Evolutionary conservation across 2,113 vertebrate species (phyloP).

Genomic region (Pseudorhombus dupliciocellatus): DNA sequence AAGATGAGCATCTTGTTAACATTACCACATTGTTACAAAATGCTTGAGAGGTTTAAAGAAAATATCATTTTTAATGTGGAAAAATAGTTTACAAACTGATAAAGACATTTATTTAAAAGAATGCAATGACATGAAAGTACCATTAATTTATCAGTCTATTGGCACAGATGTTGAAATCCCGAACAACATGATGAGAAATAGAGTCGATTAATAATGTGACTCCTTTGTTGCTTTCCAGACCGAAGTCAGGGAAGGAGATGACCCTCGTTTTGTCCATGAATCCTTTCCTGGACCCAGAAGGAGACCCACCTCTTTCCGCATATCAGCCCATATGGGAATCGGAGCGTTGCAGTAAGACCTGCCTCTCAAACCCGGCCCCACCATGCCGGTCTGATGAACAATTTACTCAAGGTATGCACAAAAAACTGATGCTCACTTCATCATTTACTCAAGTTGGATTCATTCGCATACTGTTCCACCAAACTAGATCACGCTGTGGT

Average conservation of each 20-base stretch:
- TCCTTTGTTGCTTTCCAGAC: constrained; percentile 70
- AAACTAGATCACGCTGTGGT: not conserved
- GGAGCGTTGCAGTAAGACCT: constrained; percentile 80
- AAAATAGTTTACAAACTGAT: constrained; percentile 4
- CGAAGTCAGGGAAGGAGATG: constrained; percentile 84
- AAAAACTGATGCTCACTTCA: constrained; percentile 5
- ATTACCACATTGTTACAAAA: constrained; percentile 36
- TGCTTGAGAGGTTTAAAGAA: not conserved
- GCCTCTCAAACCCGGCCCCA: constrained; percentile 67
- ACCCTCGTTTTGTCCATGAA: constrained; percentile 95
- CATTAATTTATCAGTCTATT: not conserved
- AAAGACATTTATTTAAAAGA: not conserved
- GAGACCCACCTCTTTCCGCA: constrained; percentile 83
- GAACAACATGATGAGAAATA: not conserved
- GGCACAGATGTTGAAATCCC: not conserved
- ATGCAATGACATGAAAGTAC: not conserved
- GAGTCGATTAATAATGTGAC: not conserved
- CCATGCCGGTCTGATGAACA: constrained; percentile 72
- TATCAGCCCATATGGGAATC: constrained; percentile 86
- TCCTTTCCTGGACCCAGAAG: constrained; percentile 90
- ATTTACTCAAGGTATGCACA: constrained; percentile 74
- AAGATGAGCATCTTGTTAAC: constrained; percentile 61
- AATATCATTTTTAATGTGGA: not conserved
- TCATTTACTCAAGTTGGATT: not conserved
- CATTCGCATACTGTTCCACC: not conserved